These are phyloP conservation scores for Cheilosia variabilis DNA, from an alignment of 2,888 invertebrate species.

Conservation along the genomic window DNA sequence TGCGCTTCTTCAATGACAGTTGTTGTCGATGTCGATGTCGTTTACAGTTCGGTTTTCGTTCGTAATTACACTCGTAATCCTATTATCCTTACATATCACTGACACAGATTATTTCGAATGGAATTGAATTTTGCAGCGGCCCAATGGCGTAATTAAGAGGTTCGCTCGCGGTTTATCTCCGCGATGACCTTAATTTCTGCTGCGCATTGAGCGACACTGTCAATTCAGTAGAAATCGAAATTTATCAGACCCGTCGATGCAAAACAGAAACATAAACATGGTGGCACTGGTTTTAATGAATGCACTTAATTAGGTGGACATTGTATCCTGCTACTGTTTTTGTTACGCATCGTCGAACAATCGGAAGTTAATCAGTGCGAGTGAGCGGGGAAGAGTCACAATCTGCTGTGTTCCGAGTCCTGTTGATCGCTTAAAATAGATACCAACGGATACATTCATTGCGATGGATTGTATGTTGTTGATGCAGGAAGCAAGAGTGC, in stretches of 20 bases:
- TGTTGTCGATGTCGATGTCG: slow-evolving; percentile 35
- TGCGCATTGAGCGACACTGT: neutral
- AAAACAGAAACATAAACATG: too few relatives aligned
- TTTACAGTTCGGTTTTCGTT: neutral
- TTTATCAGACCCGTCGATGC: slow-evolving; percentile 39
- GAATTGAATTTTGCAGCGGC: slow-evolving; percentile 45
- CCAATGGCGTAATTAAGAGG: slow-evolving; percentile 51
- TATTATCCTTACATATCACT: slow-evolving; percentile 70
- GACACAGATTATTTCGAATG: slow-evolving; percentile 65
- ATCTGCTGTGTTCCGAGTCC: neutral
- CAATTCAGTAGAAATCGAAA: slow-evolving; percentile 34
- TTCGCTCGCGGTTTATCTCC: slow-evolving; percentile 49
- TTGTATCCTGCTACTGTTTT: slow-evolving; percentile 4
- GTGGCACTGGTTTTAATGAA: slow-evolving; percentile 24
- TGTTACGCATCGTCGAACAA: slow-evolving; percentile 21
- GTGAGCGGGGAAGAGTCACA: neutral
- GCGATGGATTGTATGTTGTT: neutral
- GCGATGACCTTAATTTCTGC: slow-evolving; percentile 61
- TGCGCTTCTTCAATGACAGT: slow-evolving; percentile 13
- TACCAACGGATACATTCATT: slow-evolving; percentile 6
- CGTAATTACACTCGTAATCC: slow-evolving; percentile 64
- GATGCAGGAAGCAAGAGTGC: slow-evolving; percentile 12
- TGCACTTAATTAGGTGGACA: slow-evolving; percentile 47
- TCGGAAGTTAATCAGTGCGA: slow-evolving; percentile 44
- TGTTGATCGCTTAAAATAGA: slow-evolving; percentile 23